Base-by-base conservation (phyloP, 2,888 invertebrate species). In the Nemotelus nigrinus region DNA sequence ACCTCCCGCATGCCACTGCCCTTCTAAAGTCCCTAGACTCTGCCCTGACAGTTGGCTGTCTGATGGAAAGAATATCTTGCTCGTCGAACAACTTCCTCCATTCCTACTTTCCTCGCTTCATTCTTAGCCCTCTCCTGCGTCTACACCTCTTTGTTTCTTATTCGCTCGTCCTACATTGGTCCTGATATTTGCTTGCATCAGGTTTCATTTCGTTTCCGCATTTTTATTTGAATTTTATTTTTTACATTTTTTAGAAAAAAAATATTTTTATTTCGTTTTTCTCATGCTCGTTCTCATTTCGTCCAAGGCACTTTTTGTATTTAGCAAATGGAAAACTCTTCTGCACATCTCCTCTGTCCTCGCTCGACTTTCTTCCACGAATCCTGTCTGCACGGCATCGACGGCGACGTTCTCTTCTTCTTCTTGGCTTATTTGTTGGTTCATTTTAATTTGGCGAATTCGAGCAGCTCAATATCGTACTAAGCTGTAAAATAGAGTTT, bases 141-240 rank as follows among this genome's bases (percentile, higher is more conserved):
- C 25, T 8, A 5, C 25, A 63, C 63, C 63, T 41, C 63, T 63
- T 63, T 43, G 10, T 63, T 3, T 5, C 39, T 43, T 3, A 63
- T 63, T 41, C 63, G 39, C 6, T 8, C 8, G 8, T 39, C 43
- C 55, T 44, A 63, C 43, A 71, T 8, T 71, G 44, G 44, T 71
- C 55, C 71, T 55, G 55, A 71, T 71, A 63, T 71, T 71, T 55
- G 45, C 47, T 65, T 65, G 65, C 55, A 48, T 71, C 71, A 71
- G n/a, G 71, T 71, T 44, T 71, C 55, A 71, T 71, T 71, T 71
- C 55, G 53, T 68, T 68, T 68, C 53, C 68, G 53, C 68, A 50
- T 48, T 68, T 57, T 71, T 71, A 55, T 55, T 53, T 55, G n/a
- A 10, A 71, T 53, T 53, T 71, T 71, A 55, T 71, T 71, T 55